Percentiles rank a stretch among this genome's conserved stretches.
These are phyloP conservation scores for Malurus cyaneus DNA, from an alignment of 2,113 vertebrate species.

Conservation along the genomic window DNA sequence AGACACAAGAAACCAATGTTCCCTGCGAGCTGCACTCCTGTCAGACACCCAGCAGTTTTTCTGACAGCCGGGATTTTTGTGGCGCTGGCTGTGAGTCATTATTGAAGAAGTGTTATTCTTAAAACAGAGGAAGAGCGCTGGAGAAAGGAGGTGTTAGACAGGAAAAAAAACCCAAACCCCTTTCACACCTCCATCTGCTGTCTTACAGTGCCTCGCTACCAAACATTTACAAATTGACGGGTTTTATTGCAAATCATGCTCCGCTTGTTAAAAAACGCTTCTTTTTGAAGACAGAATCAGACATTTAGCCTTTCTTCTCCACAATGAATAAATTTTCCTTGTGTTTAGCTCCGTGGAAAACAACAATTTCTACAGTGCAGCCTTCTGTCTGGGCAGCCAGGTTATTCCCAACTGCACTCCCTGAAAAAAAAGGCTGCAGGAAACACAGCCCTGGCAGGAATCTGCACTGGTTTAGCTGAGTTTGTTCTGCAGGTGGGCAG, in stretches of 20 bases:
- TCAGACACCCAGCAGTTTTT: not conserved
- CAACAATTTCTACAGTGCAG: not conserved
- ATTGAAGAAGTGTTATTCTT: not conserved
- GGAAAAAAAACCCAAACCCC: not conserved
- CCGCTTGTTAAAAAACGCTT: not conserved
- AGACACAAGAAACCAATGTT: not conserved
- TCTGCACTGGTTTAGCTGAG: not conserved
- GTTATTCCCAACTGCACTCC: not conserved
- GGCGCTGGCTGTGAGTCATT: slow-evolving; percentile 24
- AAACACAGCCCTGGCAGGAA: not conserved
- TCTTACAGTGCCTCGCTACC: not conserved
- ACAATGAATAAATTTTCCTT: not conserved
- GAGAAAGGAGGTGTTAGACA: slow-evolving; percentile 31
- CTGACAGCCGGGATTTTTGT: slow-evolving; percentile 14
- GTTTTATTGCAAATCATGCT: not conserved
- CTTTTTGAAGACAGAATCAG: not conserved
- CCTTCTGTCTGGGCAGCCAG: not conserved
- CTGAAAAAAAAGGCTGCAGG: not conserved
- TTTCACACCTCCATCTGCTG: slow-evolving; percentile 20
- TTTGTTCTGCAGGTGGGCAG: not conserved
- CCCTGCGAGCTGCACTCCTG: not conserved
- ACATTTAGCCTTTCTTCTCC: not conserved
- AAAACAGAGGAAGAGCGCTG: not conserved
- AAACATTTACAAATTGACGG: not conserved
- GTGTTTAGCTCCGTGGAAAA: not conserved